Percentiles rank a stretch among this genome's conserved stretches.
phyloP scores from a whole-genome alignment of 2,113 vertebrate genomes.

The Gorilla gorilla region DNA sequence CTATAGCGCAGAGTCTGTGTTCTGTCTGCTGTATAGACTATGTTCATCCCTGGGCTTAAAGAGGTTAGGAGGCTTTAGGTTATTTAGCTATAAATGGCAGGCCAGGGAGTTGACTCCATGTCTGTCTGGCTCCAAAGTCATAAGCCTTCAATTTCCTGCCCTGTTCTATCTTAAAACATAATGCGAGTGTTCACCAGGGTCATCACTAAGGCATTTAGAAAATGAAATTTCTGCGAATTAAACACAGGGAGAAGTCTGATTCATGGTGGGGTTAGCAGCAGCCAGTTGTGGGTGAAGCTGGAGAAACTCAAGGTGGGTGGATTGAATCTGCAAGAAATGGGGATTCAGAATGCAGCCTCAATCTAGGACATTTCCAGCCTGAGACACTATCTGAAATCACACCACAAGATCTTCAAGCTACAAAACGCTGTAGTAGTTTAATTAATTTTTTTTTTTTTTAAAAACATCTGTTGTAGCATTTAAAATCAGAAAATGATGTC shows the following conservation, averaged over 20 bases:
- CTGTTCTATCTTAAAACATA: not conserved
- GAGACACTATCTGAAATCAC: not conserved
- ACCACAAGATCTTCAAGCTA: not conserved
- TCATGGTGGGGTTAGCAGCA: not conserved
- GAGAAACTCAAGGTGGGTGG: not conserved
- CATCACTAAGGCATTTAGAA: not conserved
- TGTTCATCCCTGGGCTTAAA: not conserved
- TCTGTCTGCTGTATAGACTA: not conserved
- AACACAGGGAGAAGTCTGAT: not conserved
- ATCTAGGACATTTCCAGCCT: not conserved
- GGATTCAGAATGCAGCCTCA: not conserved
- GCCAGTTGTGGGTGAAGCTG: not conserved
- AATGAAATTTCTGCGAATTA: not conserved
- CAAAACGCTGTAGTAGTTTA: not conserved
- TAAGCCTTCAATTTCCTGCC: not conserved
- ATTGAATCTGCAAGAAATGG: not conserved
- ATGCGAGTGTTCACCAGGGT: not conserved
- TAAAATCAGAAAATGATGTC: constrained; percentile 12
- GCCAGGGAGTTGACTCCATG: not conserved
- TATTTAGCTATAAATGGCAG: not conserved
- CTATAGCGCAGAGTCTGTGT: not conserved
- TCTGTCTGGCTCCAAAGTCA: not conserved
- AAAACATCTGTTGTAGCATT: not conserved
- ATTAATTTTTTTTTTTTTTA: not conserved
- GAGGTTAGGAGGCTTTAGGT: not conserved